Percentiles rank a stretch among this genome's conserved stretches.
Conservation (phyloP, 2,888 invertebrate genomes). For the Stenichneumon culpator region DNA sequence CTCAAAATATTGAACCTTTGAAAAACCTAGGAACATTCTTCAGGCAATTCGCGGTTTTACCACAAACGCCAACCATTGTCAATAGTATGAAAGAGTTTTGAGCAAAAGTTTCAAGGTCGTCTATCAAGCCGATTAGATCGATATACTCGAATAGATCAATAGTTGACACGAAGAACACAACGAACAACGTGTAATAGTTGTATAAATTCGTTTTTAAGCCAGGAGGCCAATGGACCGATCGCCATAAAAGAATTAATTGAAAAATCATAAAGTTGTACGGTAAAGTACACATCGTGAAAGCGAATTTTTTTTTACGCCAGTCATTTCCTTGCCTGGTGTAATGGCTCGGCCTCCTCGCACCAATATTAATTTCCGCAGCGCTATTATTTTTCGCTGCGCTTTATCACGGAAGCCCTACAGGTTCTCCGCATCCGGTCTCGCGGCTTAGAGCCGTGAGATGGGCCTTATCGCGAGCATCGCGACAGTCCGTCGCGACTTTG, state of each 20-base stretch:
- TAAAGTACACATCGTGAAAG: not conserved
- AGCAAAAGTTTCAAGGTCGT: constrained; percentile 64
- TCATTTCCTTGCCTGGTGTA: too few species aligned
- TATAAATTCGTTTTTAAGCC: constrained; percentile 63
- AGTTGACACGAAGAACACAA: constrained; percentile 44
- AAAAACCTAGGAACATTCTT: not conserved
- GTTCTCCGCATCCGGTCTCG: too few species aligned
- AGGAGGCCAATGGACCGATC: constrained; percentile 58
- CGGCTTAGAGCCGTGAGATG: too few species aligned
- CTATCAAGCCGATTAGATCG: constrained; percentile 58
- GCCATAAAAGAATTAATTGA: constrained; percentile 56
- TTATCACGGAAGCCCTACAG: too few species aligned
- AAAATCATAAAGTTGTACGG: constrained; percentile 61
- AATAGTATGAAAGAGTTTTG: constrained; percentile 69
- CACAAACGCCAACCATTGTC: constrained; percentile 53
- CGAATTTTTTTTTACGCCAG: not conserved
- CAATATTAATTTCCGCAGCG: too few species aligned
- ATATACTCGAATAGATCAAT: constrained; percentile 61
- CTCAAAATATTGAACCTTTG: constrained; percentile 1
- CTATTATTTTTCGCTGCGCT: too few species aligned
- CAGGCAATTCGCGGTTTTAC: constrained; percentile 67
- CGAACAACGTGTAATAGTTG: constrained; percentile 52
- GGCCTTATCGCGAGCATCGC: too few species aligned
- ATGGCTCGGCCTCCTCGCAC: too few species aligned
- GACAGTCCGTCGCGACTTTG: too few species aligned